phyloP scores from a whole-genome alignment of 2,113 vertebrate species.

The Cyanoramphus novaezelandiae region DNA sequence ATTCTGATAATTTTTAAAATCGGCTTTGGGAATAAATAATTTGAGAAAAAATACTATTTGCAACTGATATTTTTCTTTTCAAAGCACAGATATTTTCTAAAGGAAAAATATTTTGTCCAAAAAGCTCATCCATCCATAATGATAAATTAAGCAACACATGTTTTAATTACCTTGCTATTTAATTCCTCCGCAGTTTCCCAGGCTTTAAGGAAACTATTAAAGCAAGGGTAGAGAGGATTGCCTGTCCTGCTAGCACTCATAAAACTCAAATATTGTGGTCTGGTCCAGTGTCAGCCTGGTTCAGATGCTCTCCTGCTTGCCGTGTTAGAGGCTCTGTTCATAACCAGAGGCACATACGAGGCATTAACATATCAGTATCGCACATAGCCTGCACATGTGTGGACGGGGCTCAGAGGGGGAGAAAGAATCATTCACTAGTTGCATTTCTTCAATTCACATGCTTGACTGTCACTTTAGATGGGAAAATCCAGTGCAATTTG shows the following conservation, averaged over 20 bases:
- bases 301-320: not conserved
- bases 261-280: not conserved
- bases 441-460: constrained; percentile 34
- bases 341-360: not conserved
- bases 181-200: constrained; percentile 3
- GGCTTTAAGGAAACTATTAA: constrained; percentile 21
- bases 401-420: not conserved
- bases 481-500: constrained; percentile 47
- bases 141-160: not conserved
- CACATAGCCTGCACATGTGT: not conserved
- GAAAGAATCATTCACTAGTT: not conserved
- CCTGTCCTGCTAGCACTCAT: not conserved
- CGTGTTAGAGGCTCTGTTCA: not conserved
- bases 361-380: not conserved
- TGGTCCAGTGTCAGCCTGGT: not conserved
- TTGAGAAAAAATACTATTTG: not conserved
- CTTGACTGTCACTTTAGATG: constrained; percentile 9
- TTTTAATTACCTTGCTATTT: constrained; percentile 46
- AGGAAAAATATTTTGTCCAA: not conserved
- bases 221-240: not conserved
- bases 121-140: not conserved
- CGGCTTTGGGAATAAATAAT: not conserved
- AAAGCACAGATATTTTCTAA: not conserved
- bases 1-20: not conserved
- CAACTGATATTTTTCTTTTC: not conserved